phyloP scores from a whole-genome alignment of 2,113 vertebrate genomes.

The Nothocercus nigrocapillus region DNA sequence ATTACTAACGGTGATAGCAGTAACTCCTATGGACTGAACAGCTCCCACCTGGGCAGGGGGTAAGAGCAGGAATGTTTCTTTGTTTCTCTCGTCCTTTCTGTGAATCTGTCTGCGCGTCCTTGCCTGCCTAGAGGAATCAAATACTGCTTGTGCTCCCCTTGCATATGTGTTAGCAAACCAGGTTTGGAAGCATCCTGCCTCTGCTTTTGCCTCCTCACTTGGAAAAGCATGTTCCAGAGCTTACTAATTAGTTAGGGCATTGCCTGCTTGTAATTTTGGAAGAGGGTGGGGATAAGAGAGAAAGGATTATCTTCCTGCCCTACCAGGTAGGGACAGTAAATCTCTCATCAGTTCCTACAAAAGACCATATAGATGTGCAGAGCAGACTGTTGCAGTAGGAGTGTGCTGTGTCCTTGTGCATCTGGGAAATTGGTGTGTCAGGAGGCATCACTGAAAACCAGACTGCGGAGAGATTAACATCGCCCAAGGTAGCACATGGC shows the following conservation, averaged over 20 bases:
- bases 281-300: neutral
- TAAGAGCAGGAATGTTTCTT: constrained; percentile 76
- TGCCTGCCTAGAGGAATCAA: neutral
- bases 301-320: neutral
- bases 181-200: neutral
- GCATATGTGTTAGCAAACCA: neutral
- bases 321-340: neutral
- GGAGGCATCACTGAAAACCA: neutral
- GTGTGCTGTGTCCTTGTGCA: neutral
- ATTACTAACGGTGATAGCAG: constrained; percentile 93
- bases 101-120: constrained; percentile 1
- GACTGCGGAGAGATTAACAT: neutral
- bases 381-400: neutral
- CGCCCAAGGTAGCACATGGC: neutral
- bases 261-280: neutral
- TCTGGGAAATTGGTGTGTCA: neutral
- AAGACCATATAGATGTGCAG: neutral
- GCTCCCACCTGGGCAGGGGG: constrained; percentile 86
- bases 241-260: neutral
- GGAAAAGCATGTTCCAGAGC: neutral
- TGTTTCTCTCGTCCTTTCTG: neutral
- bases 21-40: constrained; percentile 89
- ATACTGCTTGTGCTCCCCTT: neutral
- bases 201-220: constrained; percentile 17
- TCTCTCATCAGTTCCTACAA: neutral